Evolutionary conservation across 2,888 invertebrate genomes (phyloP).

Genomic region (Harmothoe impar): DNA sequence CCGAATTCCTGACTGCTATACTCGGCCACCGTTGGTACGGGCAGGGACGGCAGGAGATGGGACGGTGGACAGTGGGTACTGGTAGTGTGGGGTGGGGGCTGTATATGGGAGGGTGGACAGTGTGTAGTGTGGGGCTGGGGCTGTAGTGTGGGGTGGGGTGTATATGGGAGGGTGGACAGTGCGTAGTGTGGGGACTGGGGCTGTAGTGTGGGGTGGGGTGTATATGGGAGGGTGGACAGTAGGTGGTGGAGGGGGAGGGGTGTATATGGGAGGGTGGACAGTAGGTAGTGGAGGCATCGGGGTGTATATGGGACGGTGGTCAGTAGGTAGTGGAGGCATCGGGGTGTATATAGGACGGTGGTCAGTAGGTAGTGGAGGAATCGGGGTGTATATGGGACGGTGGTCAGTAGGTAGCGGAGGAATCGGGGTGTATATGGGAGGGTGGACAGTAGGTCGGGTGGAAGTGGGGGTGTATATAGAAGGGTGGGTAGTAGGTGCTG

Average conservation of each 20-base stretch:
- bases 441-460: background rate
- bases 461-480: background rate
- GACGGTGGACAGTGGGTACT: background rate
- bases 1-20: background rate
- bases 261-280: background rate
- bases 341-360: background rate
- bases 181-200: background rate
- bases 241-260: background rate
- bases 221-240: background rate
- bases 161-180: background rate
- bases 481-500: background rate
- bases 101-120: background rate
- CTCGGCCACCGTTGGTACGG: slow-evolving; percentile 23
- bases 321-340: background rate
- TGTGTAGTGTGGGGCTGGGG: background rate
- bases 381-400: background rate
- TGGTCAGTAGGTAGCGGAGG: background rate
- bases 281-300: background rate
- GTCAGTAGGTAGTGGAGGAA: background rate
- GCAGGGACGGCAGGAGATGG: background rate
- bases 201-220: background rate
- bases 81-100: background rate
- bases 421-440: background rate
- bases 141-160: background rate
- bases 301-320: background rate